phyloP scores from a whole-genome alignment of 2,888 invertebrate species.

The Lasioglossum calceatum region DNA sequence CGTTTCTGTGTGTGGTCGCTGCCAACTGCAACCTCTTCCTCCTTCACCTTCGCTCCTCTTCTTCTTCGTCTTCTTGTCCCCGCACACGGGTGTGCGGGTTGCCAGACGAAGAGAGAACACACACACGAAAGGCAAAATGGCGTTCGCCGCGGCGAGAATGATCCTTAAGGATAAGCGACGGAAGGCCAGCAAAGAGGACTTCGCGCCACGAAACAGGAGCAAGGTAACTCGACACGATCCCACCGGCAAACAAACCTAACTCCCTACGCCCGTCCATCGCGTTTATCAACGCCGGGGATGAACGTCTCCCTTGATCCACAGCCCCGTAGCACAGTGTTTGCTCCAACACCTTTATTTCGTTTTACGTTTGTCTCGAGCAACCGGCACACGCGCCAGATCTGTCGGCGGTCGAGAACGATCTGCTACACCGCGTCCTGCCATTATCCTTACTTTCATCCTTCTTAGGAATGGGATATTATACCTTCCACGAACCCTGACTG shows the following conservation, averaged over 20 bases:
- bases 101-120: constrained; percentile 10
- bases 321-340: not conserved
- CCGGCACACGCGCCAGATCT: not conserved
- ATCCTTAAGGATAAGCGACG: constrained; percentile 93
- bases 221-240: constrained; percentile 87
- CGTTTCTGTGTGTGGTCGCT: constrained; percentile 5
- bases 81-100: not conserved
- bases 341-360: not conserved
- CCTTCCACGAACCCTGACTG: not conserved
- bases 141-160: constrained; percentile 94
- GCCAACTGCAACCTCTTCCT: not conserved
- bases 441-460: not conserved
- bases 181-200: constrained; percentile 93
- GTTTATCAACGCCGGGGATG: constrained; percentile 1
- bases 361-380: not conserved
- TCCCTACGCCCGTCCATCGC: not conserved
- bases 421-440: not conserved
- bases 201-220: constrained; percentile 91
- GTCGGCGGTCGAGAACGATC: not conserved
- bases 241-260: not conserved
- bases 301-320: not conserved
- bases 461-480: not conserved
- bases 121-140: constrained; percentile 87
- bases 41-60: not conserved
- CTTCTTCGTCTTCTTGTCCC: not conserved